Conservation (phyloP, 2,113 vertebrate species). For the Cryptomyrus ogoouensis region DNA sequence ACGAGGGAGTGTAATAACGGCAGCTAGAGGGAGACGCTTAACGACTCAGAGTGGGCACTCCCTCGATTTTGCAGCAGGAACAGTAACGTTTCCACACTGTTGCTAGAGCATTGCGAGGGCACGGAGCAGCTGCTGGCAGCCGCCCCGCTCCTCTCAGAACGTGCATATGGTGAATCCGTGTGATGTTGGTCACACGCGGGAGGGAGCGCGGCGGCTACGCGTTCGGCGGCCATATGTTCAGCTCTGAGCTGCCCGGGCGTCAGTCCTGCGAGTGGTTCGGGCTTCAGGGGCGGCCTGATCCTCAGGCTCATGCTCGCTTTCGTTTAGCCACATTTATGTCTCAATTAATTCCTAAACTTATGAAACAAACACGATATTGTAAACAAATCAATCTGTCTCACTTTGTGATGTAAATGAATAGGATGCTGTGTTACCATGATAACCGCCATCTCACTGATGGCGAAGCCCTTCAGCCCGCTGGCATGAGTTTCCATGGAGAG, state of each 20-base stretch:
- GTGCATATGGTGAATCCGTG: constrained; percentile 6
- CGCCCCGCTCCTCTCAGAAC: not conserved
- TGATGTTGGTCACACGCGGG: not conserved
- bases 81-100: not conserved
- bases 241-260: not conserved
- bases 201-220: not conserved
- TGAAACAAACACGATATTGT: not conserved
- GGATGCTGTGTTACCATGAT: not conserved
- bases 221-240: not conserved
- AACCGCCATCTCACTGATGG: not conserved
- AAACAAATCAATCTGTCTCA: not conserved
- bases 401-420: not conserved
- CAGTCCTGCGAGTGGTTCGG: not conserved
- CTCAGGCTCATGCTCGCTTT: not conserved
- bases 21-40: not conserved
- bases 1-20: not conserved
- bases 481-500: not conserved
- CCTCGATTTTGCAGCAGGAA: not conserved
- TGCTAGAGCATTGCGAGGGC: not conserved
- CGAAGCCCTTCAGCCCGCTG: not conserved
- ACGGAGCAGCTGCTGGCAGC: not conserved
- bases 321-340: not conserved
- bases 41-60: not conserved
- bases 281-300: not conserved
- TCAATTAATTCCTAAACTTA: not conserved